Percentiles rank a stretch among this genome's conserved stretches.
Conservation (phyloP, 2,113 vertebrate genomes). For the Sinocyclocheilus anophthalmus region DNA sequence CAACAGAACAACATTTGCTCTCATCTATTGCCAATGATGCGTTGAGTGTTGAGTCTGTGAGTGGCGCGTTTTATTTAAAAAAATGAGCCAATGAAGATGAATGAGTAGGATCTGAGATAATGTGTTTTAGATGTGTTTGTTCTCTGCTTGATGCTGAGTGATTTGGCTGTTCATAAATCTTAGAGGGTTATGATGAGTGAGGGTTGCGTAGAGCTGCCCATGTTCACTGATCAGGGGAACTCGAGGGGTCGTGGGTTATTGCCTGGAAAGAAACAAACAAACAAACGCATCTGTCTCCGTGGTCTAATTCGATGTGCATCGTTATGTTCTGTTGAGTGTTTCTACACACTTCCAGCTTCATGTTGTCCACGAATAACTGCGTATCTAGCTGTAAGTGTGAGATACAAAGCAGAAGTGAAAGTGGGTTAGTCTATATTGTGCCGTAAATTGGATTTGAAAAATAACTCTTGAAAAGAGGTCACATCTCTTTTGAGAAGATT, state of each 20-base stretch:
- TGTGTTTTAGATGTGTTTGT: slow-evolving; percentile 50
- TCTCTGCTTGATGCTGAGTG: slow-evolving; percentile 38
- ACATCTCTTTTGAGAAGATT: slow-evolving; percentile 45
- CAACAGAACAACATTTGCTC: background rate
- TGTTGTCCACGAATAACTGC: background rate
- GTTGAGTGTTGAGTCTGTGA: background rate
- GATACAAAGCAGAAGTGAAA: slow-evolving; percentile 26
- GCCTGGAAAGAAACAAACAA: background rate
- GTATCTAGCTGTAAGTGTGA: background rate
- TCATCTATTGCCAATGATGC: slow-evolving; percentile 1
- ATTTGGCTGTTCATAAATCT: slow-evolving; percentile 42
- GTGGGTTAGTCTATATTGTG: slow-evolving; percentile 35
- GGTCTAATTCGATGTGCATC: background rate
- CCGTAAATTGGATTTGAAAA: slow-evolving; percentile 6
- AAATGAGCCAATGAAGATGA: slow-evolving; percentile 15
- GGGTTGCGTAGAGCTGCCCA: background rate
- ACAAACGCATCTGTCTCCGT: background rate
- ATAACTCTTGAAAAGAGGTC: slow-evolving; percentile 1
- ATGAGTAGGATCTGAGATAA: slow-evolving; percentile 35
- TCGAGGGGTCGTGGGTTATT: background rate
- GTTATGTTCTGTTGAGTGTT: no score
- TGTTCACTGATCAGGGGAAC: background rate
- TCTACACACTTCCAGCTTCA: background rate
- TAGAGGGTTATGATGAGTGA: background rate
- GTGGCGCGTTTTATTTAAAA: slow-evolving; percentile 18